Conservation (phyloP, 2,797 vertebrate genomes). For the Pteropus rufus region DNA sequence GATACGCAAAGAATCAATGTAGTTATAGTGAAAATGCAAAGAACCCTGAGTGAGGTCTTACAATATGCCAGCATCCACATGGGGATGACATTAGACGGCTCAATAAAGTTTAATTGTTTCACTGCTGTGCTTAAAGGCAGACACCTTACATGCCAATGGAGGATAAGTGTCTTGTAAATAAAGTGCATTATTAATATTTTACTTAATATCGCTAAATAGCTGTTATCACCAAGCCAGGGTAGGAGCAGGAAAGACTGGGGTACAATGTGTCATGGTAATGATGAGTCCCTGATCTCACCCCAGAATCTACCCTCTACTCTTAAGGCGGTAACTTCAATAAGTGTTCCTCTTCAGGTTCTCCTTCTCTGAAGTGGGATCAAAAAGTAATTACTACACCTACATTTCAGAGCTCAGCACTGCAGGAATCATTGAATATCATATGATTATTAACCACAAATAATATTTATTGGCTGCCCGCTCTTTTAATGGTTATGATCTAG, state of each 20-base stretch:
- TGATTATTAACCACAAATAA: neutral
- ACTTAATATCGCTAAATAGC: slow-evolving; percentile 44
- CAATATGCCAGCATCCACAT: slow-evolving; percentile 50
- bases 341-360: neutral
- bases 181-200: slow-evolving; percentile 52
- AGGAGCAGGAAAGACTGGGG: neutral
- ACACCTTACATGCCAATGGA: slow-evolving; percentile 47
- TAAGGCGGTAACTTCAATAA: neutral
- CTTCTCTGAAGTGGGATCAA: neutral
- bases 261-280: neutral
- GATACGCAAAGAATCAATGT: slow-evolving; percentile 76
- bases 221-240: neutral
- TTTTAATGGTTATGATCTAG: neutral
- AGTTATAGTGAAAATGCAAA: slow-evolving; percentile 58
- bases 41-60: slow-evolving; percentile 59
- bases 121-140: slow-evolving; percentile 57
- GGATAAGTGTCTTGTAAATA: slow-evolving; percentile 53
- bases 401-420: neutral
- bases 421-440: neutral
- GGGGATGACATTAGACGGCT: slow-evolving; percentile 77
- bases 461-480: neutral
- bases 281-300: neutral
- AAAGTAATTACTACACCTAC: neutral
- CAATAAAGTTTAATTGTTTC: slow-evolving; percentile 74
- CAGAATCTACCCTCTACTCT: neutral